These are phyloP conservation scores for Bufotes viridis DNA, from an alignment of 2,797 vertebrate species.

Conservation along the genomic window DNA sequence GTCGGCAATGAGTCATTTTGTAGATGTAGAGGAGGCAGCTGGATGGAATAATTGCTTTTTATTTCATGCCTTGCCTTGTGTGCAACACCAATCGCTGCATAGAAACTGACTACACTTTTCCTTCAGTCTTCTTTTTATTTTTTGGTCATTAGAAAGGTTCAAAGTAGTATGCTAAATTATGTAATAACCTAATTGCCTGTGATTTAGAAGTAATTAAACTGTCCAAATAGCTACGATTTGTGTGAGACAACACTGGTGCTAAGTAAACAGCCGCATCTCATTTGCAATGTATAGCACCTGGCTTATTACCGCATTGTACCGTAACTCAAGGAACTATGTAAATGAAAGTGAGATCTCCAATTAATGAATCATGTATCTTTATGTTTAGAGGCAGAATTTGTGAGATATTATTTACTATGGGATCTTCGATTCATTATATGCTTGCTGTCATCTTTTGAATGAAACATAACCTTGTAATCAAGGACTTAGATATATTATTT, in stretches of 20 bases:
- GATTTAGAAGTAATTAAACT: slow-evolving; percentile 3
- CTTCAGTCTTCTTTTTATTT: neutral
- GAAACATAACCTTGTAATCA: neutral
- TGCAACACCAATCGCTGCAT: neutral
- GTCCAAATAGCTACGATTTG: neutral
- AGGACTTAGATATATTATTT: slow-evolving; percentile 9
- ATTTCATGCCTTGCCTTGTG: slow-evolving; percentile 4
- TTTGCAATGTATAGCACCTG: neutral
- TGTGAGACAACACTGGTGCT: neutral
- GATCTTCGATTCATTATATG: slow-evolving; percentile 10
- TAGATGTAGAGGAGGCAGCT: slow-evolving; percentile 39
- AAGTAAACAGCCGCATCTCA: neutral
- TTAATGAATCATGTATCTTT: slow-evolving; percentile 18
- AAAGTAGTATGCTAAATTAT: neutral
- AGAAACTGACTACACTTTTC: neutral
- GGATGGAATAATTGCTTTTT: slow-evolving; percentile 49
- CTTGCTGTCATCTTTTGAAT: slow-evolving; percentile 16
- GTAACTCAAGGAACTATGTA: neutral
- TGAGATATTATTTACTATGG: slow-evolving; percentile 1
- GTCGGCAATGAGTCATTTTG: slow-evolving; percentile 39
- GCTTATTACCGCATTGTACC: neutral
- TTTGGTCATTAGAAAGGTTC: neutral
- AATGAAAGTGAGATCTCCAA: slow-evolving; percentile 4
- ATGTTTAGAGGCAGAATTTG: neutral
- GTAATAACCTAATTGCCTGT: neutral